These are phyloP conservation scores for Coregonus suidteri DNA, from an alignment of 2,797 vertebrate genomes.

Conservation along the genomic window DNA sequence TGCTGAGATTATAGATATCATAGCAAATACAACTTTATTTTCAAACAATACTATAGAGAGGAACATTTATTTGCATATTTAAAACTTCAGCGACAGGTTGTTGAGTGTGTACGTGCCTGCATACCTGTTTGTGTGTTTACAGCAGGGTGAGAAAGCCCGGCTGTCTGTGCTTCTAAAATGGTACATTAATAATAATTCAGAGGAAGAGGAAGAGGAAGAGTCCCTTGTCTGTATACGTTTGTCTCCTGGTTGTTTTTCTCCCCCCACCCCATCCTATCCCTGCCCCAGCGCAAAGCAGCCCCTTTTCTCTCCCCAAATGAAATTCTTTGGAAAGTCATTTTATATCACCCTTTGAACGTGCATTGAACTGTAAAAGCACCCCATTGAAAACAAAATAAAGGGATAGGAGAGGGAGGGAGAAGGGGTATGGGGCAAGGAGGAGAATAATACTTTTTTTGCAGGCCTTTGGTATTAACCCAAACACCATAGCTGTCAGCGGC, in stretches of 20 bases:
- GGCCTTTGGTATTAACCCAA: slow-evolving; percentile 87
- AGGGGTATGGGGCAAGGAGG: slow-evolving; percentile 67
- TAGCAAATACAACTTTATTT: no score
- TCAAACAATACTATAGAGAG: neutral
- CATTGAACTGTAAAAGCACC: slow-evolving; percentile 87
- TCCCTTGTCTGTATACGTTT: slow-evolving; percentile 30
- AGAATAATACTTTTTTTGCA: slow-evolving; percentile 84
- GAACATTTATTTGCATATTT: neutral
- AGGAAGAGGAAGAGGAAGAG: slow-evolving; percentile 4
- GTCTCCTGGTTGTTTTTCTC: neutral
- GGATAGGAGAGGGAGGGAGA: slow-evolving; percentile 64
- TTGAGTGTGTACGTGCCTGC: no score
- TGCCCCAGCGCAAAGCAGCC: slow-evolving; percentile 6
- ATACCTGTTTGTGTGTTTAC: neutral
- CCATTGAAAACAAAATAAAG: slow-evolving; percentile 84
- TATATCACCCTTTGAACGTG: slow-evolving; percentile 85
- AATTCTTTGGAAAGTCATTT: slow-evolving; percentile 86
- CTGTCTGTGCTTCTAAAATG: neutral
- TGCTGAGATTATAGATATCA: neutral
- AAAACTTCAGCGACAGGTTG: neutral
- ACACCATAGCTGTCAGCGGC: slow-evolving; percentile 84
- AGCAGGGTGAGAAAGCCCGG: neutral
- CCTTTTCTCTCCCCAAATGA: slow-evolving; percentile 71
- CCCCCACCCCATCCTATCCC: slow-evolving; percentile 26
- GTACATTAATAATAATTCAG: slow-evolving; percentile 2